Evolutionary conservation across 2,113 vertebrate genomes (phyloP).

Genomic region (Electrona antarctica): DNA sequence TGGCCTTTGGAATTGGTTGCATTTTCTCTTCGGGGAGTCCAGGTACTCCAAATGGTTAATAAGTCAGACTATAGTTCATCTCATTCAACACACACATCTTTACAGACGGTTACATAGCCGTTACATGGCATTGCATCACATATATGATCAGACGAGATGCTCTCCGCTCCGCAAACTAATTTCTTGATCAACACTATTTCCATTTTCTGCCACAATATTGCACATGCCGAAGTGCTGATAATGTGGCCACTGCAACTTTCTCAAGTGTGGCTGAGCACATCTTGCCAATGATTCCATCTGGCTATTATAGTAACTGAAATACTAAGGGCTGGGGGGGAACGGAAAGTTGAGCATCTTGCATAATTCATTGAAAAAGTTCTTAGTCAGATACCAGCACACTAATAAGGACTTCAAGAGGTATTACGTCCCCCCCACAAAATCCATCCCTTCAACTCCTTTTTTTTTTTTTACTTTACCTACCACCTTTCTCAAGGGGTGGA

Average conservation of each 20-base stretch:
- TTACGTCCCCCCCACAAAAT: slow-evolving; percentile 30
- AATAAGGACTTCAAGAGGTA: slow-evolving; percentile 61
- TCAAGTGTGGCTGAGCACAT: slow-evolving; percentile 16
- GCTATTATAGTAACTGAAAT: slow-evolving; percentile 34
- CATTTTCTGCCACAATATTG: slow-evolving; percentile 40
- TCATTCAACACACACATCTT: slow-evolving; percentile 22
- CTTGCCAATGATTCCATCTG: slow-evolving; percentile 39
- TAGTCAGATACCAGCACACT: slow-evolving; percentile 44
- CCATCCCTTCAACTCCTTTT: not conserved
- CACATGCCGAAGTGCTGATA: slow-evolving; percentile 30
- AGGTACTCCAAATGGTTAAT: too few species aligned
- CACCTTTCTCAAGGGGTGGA: slow-evolving; percentile 41
- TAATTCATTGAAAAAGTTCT: slow-evolving; percentile 65
- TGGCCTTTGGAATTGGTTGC: too few species aligned
- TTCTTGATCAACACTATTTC: slow-evolving; percentile 42
- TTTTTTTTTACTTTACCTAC: slow-evolving; percentile 12
- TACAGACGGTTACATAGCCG: slow-evolving; percentile 17
- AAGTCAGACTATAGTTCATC: not conserved
- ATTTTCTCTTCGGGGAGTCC: too few species aligned
- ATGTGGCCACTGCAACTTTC: slow-evolving; percentile 20
- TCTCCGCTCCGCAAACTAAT: slow-evolving; percentile 28
- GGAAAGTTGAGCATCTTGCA: slow-evolving; percentile 60
- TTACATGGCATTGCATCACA: slow-evolving; percentile 52
- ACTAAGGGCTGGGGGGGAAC: slow-evolving; percentile 34
- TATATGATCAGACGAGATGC: slow-evolving; percentile 28